These are phyloP conservation scores for Abrostola tripartita DNA, from an alignment of 2,888 invertebrate genomes.

Conservation along the genomic window DNA sequence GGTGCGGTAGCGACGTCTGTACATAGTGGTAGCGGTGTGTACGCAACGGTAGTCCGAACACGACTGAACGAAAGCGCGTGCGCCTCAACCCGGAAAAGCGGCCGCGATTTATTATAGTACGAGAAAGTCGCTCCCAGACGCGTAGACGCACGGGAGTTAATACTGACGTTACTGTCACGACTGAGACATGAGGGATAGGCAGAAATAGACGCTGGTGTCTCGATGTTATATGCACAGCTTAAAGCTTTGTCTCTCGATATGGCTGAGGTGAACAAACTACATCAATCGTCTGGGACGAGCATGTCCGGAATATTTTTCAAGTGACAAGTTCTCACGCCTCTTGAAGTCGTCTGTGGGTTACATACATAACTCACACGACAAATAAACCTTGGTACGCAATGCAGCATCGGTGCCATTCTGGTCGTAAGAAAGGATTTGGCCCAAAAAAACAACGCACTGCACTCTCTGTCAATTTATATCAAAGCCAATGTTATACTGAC, in stretches of 20 bases:
- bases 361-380: neutral
- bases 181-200: constrained; percentile 22
- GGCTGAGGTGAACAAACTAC: constrained; percentile 49
- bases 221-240: constrained; percentile 30
- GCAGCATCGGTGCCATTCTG: no score
- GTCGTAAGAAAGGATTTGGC: no score
- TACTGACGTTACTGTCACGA: constrained; percentile 41
- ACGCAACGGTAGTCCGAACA: constrained; percentile 68
- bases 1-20: constrained; percentile 84
- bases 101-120: constrained; percentile 81
- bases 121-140: constrained; percentile 71
- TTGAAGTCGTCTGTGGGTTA: neutral
- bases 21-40: constrained; percentile 71
- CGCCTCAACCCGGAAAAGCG: constrained; percentile 80
- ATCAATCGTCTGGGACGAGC: constrained; percentile 29
- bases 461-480: no score
- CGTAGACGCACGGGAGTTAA: constrained; percentile 62
- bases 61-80: constrained; percentile 78
- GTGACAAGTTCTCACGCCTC: neutral
- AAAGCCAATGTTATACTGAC: no score
- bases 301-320: constrained; percentile 26
- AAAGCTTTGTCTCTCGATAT: constrained; percentile 19
- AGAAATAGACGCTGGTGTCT: constrained; percentile 42
- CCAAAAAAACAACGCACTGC: no score
- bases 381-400: neutral